These are phyloP conservation scores for Parapristionchus giblindavisi DNA, from an alignment of 2,888 invertebrate species.

Conservation along the genomic window DNA sequence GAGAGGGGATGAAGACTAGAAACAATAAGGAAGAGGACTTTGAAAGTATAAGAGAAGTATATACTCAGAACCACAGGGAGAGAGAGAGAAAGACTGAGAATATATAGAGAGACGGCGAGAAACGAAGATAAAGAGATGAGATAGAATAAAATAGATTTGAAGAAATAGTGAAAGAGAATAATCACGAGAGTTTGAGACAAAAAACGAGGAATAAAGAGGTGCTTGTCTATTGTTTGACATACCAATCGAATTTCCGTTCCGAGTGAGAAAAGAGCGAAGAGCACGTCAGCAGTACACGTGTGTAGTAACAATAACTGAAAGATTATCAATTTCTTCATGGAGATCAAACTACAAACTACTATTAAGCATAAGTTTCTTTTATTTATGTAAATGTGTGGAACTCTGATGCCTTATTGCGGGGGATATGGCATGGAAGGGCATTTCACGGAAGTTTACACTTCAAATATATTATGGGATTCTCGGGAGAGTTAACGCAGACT, in stretches of 20 bases:
- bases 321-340: background rate
- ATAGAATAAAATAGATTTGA: background rate
- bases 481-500: too few species aligned
- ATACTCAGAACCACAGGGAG: too few species aligned
- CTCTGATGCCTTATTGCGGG: too few species aligned
- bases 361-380: too few species aligned
- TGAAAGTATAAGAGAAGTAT: too few species aligned
- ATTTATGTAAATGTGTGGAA: too few species aligned
- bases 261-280: conserved; percentile 79
- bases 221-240: background rate
- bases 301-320: conserved; percentile 76
- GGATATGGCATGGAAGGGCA: background rate
- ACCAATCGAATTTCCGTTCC: conserved; percentile 75
- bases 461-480: too few species aligned
- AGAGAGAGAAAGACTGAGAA: too few species aligned
- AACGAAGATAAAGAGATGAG: too few species aligned
- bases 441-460: background rate
- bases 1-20: too few species aligned
- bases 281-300: conserved; percentile 79
- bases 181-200: background rate
- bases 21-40: too few species aligned
- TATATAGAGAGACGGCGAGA: too few species aligned
- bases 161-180: background rate
- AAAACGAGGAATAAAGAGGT: background rate
- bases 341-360: background rate